phyloP scores from a whole-genome alignment of 1,140 invertebrate species.

The Eupristina koningsbergeri region DNA sequence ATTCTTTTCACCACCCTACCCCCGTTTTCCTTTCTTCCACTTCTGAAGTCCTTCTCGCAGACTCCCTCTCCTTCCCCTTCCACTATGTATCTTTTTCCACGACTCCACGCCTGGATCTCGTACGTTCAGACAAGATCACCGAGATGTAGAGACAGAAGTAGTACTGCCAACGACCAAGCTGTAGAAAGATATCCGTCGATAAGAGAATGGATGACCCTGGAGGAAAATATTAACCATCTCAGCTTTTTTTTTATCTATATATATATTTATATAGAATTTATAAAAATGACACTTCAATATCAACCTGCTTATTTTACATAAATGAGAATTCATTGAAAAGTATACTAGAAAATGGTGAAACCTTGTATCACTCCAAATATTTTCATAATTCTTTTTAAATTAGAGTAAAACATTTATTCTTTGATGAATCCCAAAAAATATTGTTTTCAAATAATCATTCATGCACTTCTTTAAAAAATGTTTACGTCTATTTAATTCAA shows the following conservation, averaged over 20 bases:
- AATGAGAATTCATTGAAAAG: not conserved
- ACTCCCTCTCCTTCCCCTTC: constrained; percentile 14
- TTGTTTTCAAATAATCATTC: no score
- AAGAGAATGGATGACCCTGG: constrained; percentile 32
- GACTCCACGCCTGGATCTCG: not conserved
- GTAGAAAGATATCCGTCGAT: constrained; percentile 31
- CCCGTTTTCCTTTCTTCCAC: not conserved
- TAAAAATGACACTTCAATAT: not conserved
- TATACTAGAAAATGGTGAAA: no score
- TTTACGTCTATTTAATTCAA: no score
- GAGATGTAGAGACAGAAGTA: constrained; percentile 2
- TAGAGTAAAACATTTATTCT: no score
- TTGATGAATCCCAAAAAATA: no score
- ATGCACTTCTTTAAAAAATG: no score
- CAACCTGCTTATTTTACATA: constrained; percentile 4
- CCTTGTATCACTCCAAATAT: no score
- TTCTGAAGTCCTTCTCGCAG: not conserved
- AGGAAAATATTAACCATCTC: constrained; percentile 30
- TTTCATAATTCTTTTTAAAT: no score
- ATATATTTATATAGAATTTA: not conserved
- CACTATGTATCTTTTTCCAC: constrained; percentile 24
- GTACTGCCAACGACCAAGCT: constrained; percentile 4
- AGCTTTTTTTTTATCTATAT: not conserved
- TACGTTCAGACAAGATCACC: constrained; percentile 24
- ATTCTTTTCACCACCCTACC: no score